Evolutionary conservation across 2,888 invertebrate genomes (phyloP).

Genomic region (Therioaphis trifolii): DNA sequence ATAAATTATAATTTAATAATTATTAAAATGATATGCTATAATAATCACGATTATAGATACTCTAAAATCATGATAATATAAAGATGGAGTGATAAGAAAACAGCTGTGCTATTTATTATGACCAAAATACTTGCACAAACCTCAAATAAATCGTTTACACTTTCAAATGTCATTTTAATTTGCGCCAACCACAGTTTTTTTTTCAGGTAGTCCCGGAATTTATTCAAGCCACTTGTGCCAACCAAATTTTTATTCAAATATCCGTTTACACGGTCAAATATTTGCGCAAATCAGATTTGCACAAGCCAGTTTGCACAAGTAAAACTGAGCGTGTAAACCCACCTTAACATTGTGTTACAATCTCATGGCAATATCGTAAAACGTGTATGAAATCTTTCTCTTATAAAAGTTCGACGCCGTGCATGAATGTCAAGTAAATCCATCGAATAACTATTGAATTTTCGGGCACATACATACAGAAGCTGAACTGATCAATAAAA

Average conservation of each 20-base stretch:
- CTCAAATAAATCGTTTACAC: slow-evolving; percentile 5
- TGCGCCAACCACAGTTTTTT: neutral
- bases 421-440: no score
- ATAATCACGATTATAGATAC: no score
- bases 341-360: neutral
- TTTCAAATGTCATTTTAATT: slow-evolving; percentile 6
- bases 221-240: neutral
- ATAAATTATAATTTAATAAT: slow-evolving; percentile 4
- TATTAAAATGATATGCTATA: neutral
- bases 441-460: no score
- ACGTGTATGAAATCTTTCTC: no score
- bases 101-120: neutral
- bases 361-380: no score
- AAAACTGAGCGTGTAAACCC: slow-evolving; percentile 6
- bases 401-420: no score
- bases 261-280: slow-evolving; percentile 4
- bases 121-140: neutral
- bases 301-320: neutral
- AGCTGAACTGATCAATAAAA: no score
- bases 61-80: neutral
- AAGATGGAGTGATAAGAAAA: neutral
- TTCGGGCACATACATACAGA: no score
- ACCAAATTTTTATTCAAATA: slow-evolving; percentile 3
- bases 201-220: slow-evolving; percentile 2
- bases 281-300: neutral